Percentiles rank a stretch among this genome's conserved stretches.
Evolutionary conservation across 2,797 vertebrate genomes (phyloP).

Genomic region (Arrhamphus sclerolepis): DNA sequence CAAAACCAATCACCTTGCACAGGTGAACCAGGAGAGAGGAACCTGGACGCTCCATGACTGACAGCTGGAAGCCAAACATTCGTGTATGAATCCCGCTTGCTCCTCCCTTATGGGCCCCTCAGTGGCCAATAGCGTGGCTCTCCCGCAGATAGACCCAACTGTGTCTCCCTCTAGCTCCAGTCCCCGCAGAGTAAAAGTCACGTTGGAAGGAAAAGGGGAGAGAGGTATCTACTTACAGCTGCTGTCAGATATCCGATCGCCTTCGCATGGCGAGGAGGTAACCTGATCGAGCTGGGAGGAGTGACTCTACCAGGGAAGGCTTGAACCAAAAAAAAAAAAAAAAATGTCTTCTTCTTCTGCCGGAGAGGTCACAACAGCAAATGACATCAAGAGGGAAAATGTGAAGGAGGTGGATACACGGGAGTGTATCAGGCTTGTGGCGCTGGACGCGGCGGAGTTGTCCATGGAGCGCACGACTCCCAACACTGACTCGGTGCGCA

Average conservation of each 20-base stretch:
- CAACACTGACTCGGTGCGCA: constrained; percentile 84
- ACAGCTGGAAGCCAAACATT: constrained; percentile 82
- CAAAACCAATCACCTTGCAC: constrained; percentile 73
- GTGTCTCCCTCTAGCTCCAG: constrained; percentile 86
- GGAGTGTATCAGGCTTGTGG: constrained; percentile 88
- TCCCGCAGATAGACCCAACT: constrained; percentile 77
- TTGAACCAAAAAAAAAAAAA: constrained; percentile 82
- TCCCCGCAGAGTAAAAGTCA: constrained; percentile 91
- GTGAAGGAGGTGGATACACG: constrained; percentile 87
- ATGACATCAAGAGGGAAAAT: constrained; percentile 96
- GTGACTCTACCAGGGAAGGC: constrained; percentile 85
- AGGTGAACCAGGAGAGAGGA: constrained; percentile 74
- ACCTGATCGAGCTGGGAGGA: constrained; percentile 93
- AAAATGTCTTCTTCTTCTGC: constrained; percentile 96
- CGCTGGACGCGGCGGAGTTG: constrained; percentile 86
- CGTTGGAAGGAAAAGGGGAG: constrained; percentile 85
- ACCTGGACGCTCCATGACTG: constrained; percentile 78
- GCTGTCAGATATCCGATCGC: constrained; percentile 93
- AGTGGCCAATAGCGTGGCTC: constrained; percentile 86
- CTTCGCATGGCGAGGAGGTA: constrained; percentile 95
- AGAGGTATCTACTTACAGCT: constrained; percentile 90
- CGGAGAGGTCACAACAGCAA: constrained; percentile 85
- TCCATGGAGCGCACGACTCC: constrained; percentile 87
- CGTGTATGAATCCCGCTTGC: constrained; percentile 70
- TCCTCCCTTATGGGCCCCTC: constrained; percentile 81